phyloP scores from a whole-genome alignment of 2,888 invertebrate species.

The Chromoteleia sp. region DNA sequence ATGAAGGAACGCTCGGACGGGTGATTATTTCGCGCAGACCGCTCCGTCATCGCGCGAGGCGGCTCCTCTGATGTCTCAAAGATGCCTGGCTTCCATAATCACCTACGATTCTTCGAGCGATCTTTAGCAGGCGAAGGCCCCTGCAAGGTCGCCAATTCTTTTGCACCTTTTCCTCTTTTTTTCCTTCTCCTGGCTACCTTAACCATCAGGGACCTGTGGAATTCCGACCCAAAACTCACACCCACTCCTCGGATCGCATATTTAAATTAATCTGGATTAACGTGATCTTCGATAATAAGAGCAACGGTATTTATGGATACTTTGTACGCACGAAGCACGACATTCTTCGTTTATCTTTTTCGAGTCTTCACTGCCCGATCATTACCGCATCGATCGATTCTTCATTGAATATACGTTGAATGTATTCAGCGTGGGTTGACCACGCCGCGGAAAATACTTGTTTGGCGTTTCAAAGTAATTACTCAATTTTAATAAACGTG shows the following conservation, averaged over 20 bases:
- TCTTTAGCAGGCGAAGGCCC: constrained; percentile 70
- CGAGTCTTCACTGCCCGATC: constrained; percentile 18
- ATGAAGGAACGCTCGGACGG: constrained; percentile 74
- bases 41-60: constrained; percentile 81
- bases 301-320: constrained; percentile 32
- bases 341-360: constrained; percentile 11
- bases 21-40: constrained; percentile 81
- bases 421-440: too few species aligned
- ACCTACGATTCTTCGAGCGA: constrained; percentile 77
- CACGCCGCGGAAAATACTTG: constrained; percentile 11
- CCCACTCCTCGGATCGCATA: constrained; percentile 31
- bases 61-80: constrained; percentile 78
- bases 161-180: constrained; percentile 37
- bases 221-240: constrained; percentile 42
- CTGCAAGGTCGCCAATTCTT: constrained; percentile 75
- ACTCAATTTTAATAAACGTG: background rate
- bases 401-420: constrained; percentile 42
- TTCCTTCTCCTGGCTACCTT: constrained; percentile 43
- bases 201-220: constrained; percentile 28
- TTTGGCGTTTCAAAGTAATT: background rate
- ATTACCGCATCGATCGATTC: constrained; percentile 35
- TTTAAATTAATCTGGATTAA: constrained; percentile 64
- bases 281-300: constrained; percentile 46
- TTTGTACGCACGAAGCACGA: constrained; percentile 28
- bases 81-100: constrained; percentile 78